These are phyloP conservation scores for Sus cebifrons DNA, from an alignment of 2,797 vertebrate species.

Conservation along the genomic window DNA sequence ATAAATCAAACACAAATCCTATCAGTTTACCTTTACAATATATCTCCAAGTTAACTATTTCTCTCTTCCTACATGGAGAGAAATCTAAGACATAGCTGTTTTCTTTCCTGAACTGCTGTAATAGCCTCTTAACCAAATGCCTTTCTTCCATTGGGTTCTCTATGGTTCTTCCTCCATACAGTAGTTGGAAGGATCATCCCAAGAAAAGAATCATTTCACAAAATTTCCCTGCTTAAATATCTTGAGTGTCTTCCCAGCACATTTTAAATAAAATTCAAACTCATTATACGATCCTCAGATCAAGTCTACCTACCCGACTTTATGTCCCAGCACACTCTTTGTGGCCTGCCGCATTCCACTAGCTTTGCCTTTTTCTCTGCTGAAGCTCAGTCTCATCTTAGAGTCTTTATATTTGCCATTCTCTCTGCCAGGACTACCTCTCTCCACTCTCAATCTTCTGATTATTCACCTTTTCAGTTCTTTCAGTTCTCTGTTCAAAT, in stretches of 20 bases:
- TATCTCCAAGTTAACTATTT: background rate
- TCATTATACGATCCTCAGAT: background rate
- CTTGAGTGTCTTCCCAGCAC: background rate
- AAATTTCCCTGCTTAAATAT: background rate
- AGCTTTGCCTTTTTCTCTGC: background rate
- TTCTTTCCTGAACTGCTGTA: background rate
- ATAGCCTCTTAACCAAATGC: background rate
- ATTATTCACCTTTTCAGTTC: background rate
- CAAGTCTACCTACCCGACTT: background rate
- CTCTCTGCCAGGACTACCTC: too few species aligned
- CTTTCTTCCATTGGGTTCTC: background rate
- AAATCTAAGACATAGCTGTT: background rate
- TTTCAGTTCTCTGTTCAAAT: background rate
- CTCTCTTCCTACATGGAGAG: background rate
- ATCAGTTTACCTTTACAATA: background rate
- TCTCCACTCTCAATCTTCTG: background rate
- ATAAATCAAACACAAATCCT: background rate
- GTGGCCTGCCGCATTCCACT: background rate
- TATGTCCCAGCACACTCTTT: rapidly evolving
- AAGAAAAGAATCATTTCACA: background rate
- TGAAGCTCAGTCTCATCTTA: background rate
- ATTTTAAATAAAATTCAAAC: slow-evolving; percentile 2
- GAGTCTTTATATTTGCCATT: background rate
- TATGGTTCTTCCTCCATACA: background rate
- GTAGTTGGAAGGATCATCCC: background rate